Percentiles rank a stretch among this genome's conserved stretches.
phyloP scores from a whole-genome alignment of 2,888 invertebrate species.

The Reticulitermes lucifugus region DNA sequence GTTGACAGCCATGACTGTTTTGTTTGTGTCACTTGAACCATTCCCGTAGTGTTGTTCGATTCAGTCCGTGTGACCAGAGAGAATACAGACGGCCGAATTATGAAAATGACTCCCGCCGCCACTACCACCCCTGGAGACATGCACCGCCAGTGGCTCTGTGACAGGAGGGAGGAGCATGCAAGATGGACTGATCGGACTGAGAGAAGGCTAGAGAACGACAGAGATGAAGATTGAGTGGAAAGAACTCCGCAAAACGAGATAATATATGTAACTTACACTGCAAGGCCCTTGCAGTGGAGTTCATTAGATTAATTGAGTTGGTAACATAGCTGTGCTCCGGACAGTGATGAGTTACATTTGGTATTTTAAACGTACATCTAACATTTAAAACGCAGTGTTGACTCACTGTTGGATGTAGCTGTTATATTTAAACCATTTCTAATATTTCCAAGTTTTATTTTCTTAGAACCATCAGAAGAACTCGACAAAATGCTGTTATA shows the following conservation, averaged over 20 bases:
- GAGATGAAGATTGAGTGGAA: slow-evolving; percentile 6
- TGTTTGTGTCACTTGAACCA: slow-evolving; percentile 52
- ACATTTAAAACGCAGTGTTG: too few species aligned
- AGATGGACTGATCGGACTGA: slow-evolving; percentile 19
- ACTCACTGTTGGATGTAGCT: too few species aligned
- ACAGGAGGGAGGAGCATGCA: slow-evolving; percentile 28
- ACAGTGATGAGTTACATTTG: too few species aligned
- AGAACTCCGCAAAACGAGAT: neutral
- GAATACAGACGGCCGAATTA: slow-evolving; percentile 73
- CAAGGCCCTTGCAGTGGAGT: neutral
- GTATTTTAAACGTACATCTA: too few species aligned
- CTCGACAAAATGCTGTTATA: too few species aligned
- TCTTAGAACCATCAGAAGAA: too few species aligned
- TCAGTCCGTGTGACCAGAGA: slow-evolving; percentile 59
- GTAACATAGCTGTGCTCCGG: too few species aligned
- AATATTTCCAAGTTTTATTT: too few species aligned
- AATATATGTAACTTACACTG: neutral
- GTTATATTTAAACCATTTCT: too few species aligned
- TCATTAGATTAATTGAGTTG: neutral
- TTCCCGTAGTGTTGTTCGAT: slow-evolving; percentile 47
- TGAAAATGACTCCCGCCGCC: slow-evolving; percentile 65
- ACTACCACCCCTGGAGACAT: slow-evolving; percentile 55
- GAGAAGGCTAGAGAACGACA: neutral
- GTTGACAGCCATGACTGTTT: slow-evolving; percentile 48
- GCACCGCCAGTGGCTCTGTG: neutral